Evolutionary conservation across 2,888 invertebrate genomes (phyloP), one percentile per base, ranked within the genome.

Genomic region (Choristoneura rosaceana): DNA sequence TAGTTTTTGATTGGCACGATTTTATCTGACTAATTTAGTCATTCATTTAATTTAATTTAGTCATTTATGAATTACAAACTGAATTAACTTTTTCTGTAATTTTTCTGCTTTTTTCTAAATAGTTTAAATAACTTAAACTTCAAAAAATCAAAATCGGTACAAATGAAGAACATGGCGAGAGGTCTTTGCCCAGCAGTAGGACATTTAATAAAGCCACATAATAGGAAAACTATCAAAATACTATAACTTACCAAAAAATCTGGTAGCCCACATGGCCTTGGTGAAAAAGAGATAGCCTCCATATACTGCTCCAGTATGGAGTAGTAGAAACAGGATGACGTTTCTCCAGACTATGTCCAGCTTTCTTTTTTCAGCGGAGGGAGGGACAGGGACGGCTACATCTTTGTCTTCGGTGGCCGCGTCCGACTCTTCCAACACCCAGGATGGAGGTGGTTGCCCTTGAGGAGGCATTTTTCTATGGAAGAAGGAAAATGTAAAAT

Each of bases 261-360:
- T 86, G 0, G 98, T 98, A 41, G 86, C 84, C 90, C 96, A 94
- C 94, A 96, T 96, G 3, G 97, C 97, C 55, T 96, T 95, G n/a
- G 96, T 95, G 14, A 97, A 85, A 83, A 96, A 93, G 5, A 97
- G 92, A 85, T 96, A 97, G 0, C 96, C 86, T 45, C 98, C 98
- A 80, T 97, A 97, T 0, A 97, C 77, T 0, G 96, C 96, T 0
- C 95, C 96, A 50, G 95, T 43, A 83, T 98, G 98, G 66, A 98
- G 94, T 74, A 96, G 95, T 0, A 90, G 89, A 85, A 98, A 97
- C 2, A 97, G 91, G 1, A 96, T 90, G 25, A 98, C 96, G 82
- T 98, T 98, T 77, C 97, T 95, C 98, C 98, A 98, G 0, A 98
- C 98, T 52, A 97, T 92, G 79, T 95, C 86, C 76, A 95, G 81